Percentiles rank a stretch among this genome's conserved stretches.
These are phyloP conservation scores for Dicyrtomina minuta DNA, from an alignment of 2,888 invertebrate genomes.

Conservation along the genomic window DNA sequence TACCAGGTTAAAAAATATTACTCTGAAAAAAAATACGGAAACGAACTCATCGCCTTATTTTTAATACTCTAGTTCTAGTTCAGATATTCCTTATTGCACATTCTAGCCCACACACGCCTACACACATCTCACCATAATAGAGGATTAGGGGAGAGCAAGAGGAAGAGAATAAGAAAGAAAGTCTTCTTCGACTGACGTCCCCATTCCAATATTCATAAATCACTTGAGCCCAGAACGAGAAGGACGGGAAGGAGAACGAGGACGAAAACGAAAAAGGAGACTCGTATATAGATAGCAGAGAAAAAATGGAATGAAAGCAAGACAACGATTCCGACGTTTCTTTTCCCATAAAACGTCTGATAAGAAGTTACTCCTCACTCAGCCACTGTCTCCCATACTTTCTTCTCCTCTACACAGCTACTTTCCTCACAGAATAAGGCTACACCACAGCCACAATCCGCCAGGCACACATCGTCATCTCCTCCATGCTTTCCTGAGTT, in stretches of 20 bases:
- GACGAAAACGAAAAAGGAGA: constrained; percentile 8
- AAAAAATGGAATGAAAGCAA: constrained; percentile 48
- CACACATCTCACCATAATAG: not conserved
- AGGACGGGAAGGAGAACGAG: constrained; percentile 8
- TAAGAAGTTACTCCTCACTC: constrained; percentile 38
- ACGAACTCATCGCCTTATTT: not conserved
- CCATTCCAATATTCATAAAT: constrained; percentile 54
- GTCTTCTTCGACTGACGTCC: constrained; percentile 37
- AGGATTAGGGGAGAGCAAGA: not conserved
- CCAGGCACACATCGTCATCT: too few relatives aligned
- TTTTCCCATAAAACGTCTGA: constrained; percentile 52
- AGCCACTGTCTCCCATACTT: constrained; percentile 9
- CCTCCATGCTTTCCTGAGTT: not conserved
- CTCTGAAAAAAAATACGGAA: not conserved
- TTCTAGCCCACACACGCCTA: not conserved
- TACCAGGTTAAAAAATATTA: not conserved
- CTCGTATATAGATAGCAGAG: too few relatives aligned
- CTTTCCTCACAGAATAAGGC: too few relatives aligned
- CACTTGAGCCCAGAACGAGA: constrained; percentile 41
- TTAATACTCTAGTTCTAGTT: not conserved
- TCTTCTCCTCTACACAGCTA: constrained; percentile 15
- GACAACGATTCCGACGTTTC: constrained; percentile 45
- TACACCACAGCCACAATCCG: too few relatives aligned
- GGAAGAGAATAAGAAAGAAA: constrained; percentile 12
- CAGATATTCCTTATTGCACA: too few relatives aligned